Percentiles rank a stretch among this genome's conserved stretches.
These are phyloP conservation scores for Contarinia nasturtii DNA, from an alignment of 1,140 invertebrate genomes.

Conservation along the genomic window DNA sequence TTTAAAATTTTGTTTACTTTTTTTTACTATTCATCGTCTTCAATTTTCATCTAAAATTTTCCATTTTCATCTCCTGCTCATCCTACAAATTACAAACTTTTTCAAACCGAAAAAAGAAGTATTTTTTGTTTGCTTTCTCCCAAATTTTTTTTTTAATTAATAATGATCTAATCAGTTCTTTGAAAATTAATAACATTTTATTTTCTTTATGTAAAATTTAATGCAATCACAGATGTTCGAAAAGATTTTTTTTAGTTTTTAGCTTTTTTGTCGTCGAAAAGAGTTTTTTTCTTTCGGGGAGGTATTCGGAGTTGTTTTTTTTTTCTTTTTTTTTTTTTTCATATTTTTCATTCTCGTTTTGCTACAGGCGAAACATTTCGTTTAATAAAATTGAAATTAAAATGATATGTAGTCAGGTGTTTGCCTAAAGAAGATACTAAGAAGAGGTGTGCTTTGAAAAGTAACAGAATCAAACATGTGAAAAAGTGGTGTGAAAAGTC, in stretches of 20 bases:
- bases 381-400: too few relatives aligned
- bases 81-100: neutral
- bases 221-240: conserved; percentile 3
- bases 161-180: conserved; percentile 7
- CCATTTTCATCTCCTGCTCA: neutral
- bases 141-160: conserved; percentile 1
- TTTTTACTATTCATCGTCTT: neutral
- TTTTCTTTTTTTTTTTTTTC: too few relatives aligned
- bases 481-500: too few relatives aligned
- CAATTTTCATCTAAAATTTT: neutral
- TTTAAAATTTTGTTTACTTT: neutral
- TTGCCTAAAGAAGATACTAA: too few relatives aligned
- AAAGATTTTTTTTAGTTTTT: neutral
- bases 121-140: neutral
- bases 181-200: conserved; percentile 2
- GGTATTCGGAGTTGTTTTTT: too few relatives aligned
- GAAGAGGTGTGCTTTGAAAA: too few relatives aligned
- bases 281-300: neutral
- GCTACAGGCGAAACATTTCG: too few relatives aligned
- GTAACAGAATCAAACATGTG: too few relatives aligned
- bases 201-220: conserved; percentile 1
- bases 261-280: conserved; percentile 1
- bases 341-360: too few relatives aligned
- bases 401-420: too few relatives aligned
- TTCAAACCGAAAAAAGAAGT: neutral